A percentile compares a stretch with the other conserved stretches of the same genome.
phyloP scores from a whole-genome alignment of 2,797 vertebrate species.

The Synaphobranchus kaupii region DNA sequence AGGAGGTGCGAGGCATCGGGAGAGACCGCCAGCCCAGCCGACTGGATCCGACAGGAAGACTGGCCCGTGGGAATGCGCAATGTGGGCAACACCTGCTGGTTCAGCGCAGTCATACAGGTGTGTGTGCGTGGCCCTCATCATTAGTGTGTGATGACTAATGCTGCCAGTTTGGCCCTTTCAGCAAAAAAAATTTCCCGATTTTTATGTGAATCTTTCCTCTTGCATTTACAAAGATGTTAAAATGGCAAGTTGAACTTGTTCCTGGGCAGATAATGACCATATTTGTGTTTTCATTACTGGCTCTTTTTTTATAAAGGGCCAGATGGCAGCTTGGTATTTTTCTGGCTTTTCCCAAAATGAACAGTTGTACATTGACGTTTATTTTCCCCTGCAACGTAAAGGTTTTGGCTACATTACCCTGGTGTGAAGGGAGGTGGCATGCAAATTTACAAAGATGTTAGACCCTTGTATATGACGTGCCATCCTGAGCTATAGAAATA shows the following conservation, averaged over 20 bases:
- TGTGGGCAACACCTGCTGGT: conserved; percentile 97
- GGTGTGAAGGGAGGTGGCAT: no score
- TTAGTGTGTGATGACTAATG: background rate
- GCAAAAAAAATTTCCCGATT: background rate
- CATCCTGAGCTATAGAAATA: background rate
- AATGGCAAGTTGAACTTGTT: no score
- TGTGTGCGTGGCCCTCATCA: conserved; percentile 33
- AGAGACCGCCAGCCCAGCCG: conserved; percentile 78
- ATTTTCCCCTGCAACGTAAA: background rate
- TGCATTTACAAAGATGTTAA: no score
- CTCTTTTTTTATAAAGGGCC: background rate
- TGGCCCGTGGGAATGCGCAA: conserved; percentile 97
- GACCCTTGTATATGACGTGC: background rate
- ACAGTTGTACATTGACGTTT: background rate
- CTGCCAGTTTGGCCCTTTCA: no score
- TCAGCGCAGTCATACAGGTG: conserved; percentile 99
- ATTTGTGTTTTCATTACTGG: background rate
- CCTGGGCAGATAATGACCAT: no score
- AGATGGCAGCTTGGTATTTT: background rate
- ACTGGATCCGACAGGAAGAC: conserved; percentile 83
- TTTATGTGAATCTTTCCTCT: background rate
- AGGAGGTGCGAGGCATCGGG: conserved; percentile 87
- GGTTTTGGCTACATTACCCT: background rate
- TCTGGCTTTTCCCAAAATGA: background rate
- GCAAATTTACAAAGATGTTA: background rate